Evolutionary conservation across 2,888 invertebrate species (phyloP).

Genomic region (Xestia rhomboidea): DNA sequence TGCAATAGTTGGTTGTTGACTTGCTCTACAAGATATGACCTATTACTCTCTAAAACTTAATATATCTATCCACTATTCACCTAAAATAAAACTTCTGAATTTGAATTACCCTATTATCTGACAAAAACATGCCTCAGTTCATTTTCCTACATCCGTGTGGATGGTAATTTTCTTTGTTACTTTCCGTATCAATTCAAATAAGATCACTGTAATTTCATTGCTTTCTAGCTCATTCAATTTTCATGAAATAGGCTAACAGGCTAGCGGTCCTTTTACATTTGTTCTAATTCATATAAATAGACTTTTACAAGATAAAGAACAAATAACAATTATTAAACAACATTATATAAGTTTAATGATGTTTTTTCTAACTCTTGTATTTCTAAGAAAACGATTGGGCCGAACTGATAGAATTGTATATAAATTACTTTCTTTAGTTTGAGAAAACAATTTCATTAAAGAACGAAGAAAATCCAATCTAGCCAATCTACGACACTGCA

Average conservation of each 20-base stretch:
- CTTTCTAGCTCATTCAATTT: conserved; percentile 72
- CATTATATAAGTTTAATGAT: background rate
- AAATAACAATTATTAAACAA: background rate
- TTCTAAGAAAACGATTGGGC: background rate
- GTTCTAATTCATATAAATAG: conserved; percentile 4
- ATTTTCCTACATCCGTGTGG: conserved; percentile 66
- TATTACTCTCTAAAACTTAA: background rate
- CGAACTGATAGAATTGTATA: background rate
- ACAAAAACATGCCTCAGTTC: background rate
- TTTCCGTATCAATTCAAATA: conserved; percentile 77
- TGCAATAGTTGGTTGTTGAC: background rate
- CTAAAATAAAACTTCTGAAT: background rate
- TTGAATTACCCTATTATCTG: background rate
- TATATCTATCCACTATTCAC: background rate
- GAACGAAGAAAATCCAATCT: background rate
- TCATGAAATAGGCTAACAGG: conserved; percentile 63
- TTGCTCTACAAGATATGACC: background rate
- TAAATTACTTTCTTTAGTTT: background rate
- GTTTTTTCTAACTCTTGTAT: background rate
- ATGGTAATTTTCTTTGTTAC: conserved; percentile 77
- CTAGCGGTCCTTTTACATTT: conserved; percentile 34
- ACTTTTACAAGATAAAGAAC: background rate
- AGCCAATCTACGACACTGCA: background rate
- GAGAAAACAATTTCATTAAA: conserved; percentile 2
- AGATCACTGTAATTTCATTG: conserved; percentile 74